Base-by-base conservation (phyloP, 1,140 invertebrate genomes). In the Papilio dardanus region DNA sequence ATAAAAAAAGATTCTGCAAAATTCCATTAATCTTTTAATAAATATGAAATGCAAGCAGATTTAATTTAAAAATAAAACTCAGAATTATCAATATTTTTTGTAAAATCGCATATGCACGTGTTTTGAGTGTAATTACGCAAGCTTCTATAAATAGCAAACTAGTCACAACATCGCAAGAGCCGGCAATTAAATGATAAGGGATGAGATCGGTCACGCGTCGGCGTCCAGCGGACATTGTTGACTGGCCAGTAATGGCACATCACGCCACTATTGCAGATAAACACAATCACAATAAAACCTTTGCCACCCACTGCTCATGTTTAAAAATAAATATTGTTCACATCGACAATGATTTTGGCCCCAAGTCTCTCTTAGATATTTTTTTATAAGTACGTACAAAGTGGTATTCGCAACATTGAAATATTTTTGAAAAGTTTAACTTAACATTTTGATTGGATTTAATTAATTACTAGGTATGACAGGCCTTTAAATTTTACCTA, bases 201-300 rank as follows among this genome's bases (percentile, higher is more conserved):
- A 54, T 77, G 65, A 68, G 69, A 75, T 40, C 68, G 75, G 77
- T 78, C 77, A 73, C 37, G 74, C 74, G n/a, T 50, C 68, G 54
- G 24, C 19, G 67, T 16, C 65, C 62, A 16, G 24, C 68, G 21
- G 40, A 71, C 19, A 42, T 46, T 71, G 14, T 71, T 35, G 58
- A 35, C 74, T 19, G 33, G 37, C 65, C 42, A 42, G 10, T 79
- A 75, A 84, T 86, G 87, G 86, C 83, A 88, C 88, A 91, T 92
- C 89, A 82, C 88, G 88, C 91, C 91, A 91, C 89, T 77, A 77
- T 86, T 91, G 90, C 90, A 89, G 79, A 28, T 40, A 58, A 30
- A 40, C 58, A 46, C 73, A 77, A 80, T 83, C 71, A 71, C 58
- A 71, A 33, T 74, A 83, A 84, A 89, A 87, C 89, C 86, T 88